Evolutionary conservation across 1,140 invertebrate genomes (phyloP).

Genomic region (Trialeurodes vaporariorum): DNA sequence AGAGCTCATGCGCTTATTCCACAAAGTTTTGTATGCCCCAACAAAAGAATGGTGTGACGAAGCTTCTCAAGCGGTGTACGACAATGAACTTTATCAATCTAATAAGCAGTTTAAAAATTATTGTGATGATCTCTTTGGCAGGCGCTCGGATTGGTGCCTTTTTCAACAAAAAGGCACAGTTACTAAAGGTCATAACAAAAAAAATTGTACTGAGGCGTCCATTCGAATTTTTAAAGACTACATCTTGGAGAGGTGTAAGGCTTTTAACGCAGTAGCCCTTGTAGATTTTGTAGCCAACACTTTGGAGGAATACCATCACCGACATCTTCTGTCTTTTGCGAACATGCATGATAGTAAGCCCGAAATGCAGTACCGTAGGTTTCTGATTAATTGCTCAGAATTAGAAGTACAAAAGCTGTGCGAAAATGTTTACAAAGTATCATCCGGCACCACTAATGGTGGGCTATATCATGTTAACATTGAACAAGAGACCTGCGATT

Average conservation of each 20-base stretch:
- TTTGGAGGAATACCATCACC: constrained; percentile 4
- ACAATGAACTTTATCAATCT: background rate
- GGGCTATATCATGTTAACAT: background rate
- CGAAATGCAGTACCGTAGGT: background rate
- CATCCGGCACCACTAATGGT: background rate
- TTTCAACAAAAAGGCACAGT: background rate
- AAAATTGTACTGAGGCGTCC: constrained; percentile 9
- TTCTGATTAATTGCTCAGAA: background rate
- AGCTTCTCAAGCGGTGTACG: background rate
- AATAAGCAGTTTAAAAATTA: background rate
- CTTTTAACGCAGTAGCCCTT: constrained; percentile 11
- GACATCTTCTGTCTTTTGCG: background rate
- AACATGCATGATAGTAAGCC: background rate
- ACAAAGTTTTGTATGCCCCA: constrained; percentile 4
- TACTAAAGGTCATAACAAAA: constrained; percentile 4
- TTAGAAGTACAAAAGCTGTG: background rate
- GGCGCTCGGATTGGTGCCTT: background rate
- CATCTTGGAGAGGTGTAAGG: constrained; percentile 4
- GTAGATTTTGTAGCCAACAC: constrained; percentile 9
- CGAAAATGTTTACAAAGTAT: background rate
- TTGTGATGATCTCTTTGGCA: background rate
- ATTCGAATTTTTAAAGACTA: constrained; percentile 13
- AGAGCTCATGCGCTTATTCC: constrained; percentile 6
- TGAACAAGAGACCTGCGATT: background rate
- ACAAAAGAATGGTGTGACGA: background rate